These are phyloP conservation scores for Hexactinellida sp. DNA, from an alignment of 37 sponge, comb jelly and placozoan genomes.

Conservation along the genomic window DNA sequence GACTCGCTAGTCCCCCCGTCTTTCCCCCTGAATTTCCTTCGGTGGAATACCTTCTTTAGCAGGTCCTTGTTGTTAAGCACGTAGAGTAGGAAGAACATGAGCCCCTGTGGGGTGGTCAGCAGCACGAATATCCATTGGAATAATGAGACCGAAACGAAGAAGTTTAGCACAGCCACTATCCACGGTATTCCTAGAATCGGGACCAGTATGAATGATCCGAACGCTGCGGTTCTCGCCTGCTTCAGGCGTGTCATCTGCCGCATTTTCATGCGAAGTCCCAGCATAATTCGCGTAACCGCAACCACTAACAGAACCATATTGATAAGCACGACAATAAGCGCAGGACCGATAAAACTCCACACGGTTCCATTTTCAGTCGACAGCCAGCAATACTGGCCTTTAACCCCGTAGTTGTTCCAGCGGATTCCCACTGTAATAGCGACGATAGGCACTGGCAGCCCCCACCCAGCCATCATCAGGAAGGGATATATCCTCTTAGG, in stretches of 20 bases:
- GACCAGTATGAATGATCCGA: background rate
- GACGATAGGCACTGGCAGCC: background rate
- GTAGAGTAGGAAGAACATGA: background rate
- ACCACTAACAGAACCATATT: background rate
- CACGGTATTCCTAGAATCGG: background rate
- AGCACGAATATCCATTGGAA: slow-evolving; percentile 9
- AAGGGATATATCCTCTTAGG: background rate
- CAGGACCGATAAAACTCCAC: background rate
- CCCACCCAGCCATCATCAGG: background rate
- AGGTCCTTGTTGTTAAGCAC: background rate
- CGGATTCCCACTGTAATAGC: background rate
- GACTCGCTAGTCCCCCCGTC: background rate
- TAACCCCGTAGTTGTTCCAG: background rate
- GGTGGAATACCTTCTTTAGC: background rate
- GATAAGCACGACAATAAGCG: background rate
- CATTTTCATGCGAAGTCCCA: background rate
- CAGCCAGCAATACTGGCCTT: background rate
- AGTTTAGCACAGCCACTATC: slow-evolving; percentile 13
- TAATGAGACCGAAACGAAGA: background rate
- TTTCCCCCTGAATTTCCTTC: background rate
- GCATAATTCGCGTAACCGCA: background rate
- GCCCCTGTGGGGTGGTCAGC: background rate
- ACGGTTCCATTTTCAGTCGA: background rate
- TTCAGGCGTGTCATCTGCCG: background rate
- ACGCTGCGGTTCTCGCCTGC: background rate